A percentile compares a stretch with the other conserved stretches of the same genome.
Conservation (phyloP, 2,888 invertebrate genomes). For the Harpalus rubripes region DNA sequence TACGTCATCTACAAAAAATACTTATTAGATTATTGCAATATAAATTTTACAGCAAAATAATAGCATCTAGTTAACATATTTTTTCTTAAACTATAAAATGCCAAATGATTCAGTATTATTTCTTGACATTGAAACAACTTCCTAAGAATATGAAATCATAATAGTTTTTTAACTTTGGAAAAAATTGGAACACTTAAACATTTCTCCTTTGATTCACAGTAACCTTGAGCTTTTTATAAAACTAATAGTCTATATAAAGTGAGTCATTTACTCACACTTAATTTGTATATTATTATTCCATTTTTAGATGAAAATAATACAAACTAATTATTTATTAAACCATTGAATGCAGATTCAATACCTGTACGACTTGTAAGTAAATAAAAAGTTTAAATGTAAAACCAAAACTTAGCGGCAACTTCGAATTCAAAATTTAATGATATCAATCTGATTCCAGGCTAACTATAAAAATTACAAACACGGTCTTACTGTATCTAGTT, state of each 20-base stretch:
- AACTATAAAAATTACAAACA: no score
- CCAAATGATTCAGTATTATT: slow-evolving; percentile 12
- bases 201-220: slow-evolving; percentile 8
- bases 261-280: not conserved
- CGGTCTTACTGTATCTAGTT: no score
- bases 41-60: not conserved
- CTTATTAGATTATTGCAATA: not conserved
- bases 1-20: not conserved
- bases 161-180: not conserved
- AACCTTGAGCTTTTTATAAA: slow-evolving; percentile 9
- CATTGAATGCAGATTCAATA: no score
- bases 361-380: no score
- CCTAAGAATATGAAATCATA: slow-evolving; percentile 7
- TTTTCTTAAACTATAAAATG: not conserved
- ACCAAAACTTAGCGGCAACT: no score
- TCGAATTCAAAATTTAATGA: no score
- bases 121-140: slow-evolving; percentile 8
- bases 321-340: no score
- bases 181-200: not conserved
- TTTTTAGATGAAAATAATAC: no score
- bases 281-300: not conserved
- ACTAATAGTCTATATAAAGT: not conserved
- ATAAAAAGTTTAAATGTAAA: no score
- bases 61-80: not conserved
- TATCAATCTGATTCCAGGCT: no score